Percentiles rank a stretch among this genome's conserved stretches.
These are phyloP conservation scores for Urocynchramus pylzowi DNA, from an alignment of 2,113 vertebrate genomes.

Conservation along the genomic window DNA sequence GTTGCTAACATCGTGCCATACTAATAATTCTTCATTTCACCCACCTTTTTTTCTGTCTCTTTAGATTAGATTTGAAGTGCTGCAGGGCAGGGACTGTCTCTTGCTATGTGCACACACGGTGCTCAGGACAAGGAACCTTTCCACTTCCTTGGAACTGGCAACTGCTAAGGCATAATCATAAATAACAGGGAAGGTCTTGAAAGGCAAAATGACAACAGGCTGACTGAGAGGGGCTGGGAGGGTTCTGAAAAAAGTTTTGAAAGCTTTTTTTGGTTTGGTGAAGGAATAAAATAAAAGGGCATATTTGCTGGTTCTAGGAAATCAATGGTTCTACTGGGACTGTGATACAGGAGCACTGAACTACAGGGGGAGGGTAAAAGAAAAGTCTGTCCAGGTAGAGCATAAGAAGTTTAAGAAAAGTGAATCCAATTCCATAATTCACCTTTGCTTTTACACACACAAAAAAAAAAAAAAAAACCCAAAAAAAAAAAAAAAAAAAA, in stretches of 20 bases:
- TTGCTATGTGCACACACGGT: neutral
- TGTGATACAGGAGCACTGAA: neutral
- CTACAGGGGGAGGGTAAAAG: neutral
- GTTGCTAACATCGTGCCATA: slow-evolving; percentile 41
- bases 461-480: too few species aligned
- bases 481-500: too few species aligned
- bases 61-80: slow-evolving; percentile 44
- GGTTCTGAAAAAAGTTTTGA: neutral
- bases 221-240: neutral
- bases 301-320: neutral
- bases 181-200: neutral
- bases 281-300: neutral
- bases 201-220: neutral
- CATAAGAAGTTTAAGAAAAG: neutral
- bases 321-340: neutral
- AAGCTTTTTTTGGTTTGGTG: neutral
- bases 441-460: neutral
- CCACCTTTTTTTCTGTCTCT: slow-evolving; percentile 50
- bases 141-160: slow-evolving; percentile 20
- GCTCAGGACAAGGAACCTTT: slow-evolving; percentile 17
- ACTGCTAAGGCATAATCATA: neutral
- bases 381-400: neutral
- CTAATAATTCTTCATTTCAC: slow-evolving; percentile 55
- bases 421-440: neutral
- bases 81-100: slow-evolving; percentile 53